Evolutionary conservation across 2,888 invertebrate genomes (phyloP), one percentile per base, ranked within the genome.

Genomic region (Augochlorella aurata): DNA sequence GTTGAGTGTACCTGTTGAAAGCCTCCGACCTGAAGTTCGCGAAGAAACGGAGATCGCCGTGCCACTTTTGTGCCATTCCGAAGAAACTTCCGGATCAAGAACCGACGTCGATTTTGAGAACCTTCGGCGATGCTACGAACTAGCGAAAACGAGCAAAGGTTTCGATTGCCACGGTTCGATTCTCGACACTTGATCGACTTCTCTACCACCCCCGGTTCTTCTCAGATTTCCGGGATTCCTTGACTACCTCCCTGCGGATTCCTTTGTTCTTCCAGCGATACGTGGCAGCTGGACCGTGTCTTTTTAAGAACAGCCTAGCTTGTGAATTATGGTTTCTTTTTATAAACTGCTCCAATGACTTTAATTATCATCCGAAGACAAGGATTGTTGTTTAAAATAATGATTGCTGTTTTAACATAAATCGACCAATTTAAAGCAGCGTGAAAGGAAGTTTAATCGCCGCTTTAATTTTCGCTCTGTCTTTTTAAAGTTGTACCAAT

Each of bases 1-100:
- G 70, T 29, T 29, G 29, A 29, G 66, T 45, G 50, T 77, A 84
- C 77, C 82, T 84, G 85, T 82, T 84, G 85, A 79, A 82, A 79
- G 65, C 74, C 47, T 61, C 70, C 61, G 67, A 16, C 52, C 38
- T 29, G 52, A 52, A 52, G 61, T 49, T 61, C 50, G n/a, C 49
- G 63, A 63, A 70, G 65, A 77, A 54, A 54, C 49, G 61, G 24
- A 63, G 9, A 67, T 50, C 44, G n/a, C 21, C 24, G 54, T 49
- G 63, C 18, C 49, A 75, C 52, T 80, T 74, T 65, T 49, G n/a
- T 72, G 29, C 47, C 61, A 47, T 45, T n/a, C 21, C 44, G 52
- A 52, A 50, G 54, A 67, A 82, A 79, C 38, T 80, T 80, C 61
- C 63, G 73, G 77, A 73, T 76, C 61, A 72, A 63, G 77, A 54